Evolutionary conservation across 2,113 vertebrate species (phyloP).

Genomic region (Puffinus mauretanicus): DNA sequence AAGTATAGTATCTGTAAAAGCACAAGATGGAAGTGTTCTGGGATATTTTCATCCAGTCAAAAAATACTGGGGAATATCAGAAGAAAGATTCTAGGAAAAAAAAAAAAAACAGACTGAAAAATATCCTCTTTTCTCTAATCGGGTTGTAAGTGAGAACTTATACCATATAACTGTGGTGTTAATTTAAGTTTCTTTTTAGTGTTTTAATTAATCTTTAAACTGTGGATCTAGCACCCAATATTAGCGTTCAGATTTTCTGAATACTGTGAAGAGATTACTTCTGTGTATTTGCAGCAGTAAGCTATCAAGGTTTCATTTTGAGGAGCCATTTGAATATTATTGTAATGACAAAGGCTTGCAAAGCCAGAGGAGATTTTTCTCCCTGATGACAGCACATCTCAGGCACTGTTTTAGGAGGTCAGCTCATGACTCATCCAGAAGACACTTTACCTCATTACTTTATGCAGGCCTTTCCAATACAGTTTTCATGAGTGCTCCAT

Average conservation of each 20-base stretch:
- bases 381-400: background rate
- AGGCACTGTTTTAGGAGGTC: background rate
- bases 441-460: background rate
- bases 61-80: background rate
- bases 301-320: background rate
- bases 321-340: background rate
- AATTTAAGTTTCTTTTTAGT: background rate
- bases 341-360: background rate
- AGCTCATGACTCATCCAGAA: background rate
- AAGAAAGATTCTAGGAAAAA: background rate
- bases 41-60: background rate
- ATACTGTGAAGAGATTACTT: background rate
- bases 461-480: background rate
- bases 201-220: background rate
- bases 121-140: background rate
- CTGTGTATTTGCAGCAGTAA: background rate
- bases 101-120: background rate
- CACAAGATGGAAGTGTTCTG: background rate
- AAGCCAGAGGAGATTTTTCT: background rate
- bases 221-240: background rate
- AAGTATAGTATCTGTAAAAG: background rate
- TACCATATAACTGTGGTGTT: background rate
- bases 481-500: background rate
- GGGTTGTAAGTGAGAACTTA: background rate
- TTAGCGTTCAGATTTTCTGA: background rate